Conservation (phyloP, 2,888 invertebrate species). For the Euproctis similis region DNA sequence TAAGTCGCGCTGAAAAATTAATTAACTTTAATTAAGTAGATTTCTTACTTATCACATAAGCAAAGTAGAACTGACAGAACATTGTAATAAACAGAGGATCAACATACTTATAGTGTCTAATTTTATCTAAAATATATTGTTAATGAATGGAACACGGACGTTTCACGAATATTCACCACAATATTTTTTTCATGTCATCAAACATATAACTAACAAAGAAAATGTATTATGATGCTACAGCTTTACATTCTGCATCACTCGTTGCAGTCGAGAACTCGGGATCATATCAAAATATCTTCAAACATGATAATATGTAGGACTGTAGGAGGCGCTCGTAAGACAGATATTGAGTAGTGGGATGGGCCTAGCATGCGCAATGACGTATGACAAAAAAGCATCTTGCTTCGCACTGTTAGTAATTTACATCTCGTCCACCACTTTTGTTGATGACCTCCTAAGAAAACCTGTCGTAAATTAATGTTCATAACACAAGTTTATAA, state of each 20-base stretch:
- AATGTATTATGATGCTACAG: no score
- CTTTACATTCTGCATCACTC: no score
- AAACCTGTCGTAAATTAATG: constrained; percentile 62
- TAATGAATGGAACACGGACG: no score
- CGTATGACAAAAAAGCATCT: constrained; percentile 44
- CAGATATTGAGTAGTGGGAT: constrained; percentile 76
- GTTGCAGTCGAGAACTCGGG: constrained; percentile 66
- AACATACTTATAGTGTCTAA: no score
- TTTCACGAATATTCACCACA: no score
- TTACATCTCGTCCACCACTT: constrained; percentile 49
- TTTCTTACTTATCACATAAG: no score
- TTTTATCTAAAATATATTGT: no score
- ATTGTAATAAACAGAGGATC: no score
- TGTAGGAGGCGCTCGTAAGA: constrained; percentile 71
- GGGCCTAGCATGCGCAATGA: constrained; percentile 74
- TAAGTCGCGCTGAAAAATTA: no score
- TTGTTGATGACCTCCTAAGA: constrained; percentile 57
- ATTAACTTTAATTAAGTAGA: no score
- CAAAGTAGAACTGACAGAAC: no score
- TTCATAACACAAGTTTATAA: constrained; percentile 72
- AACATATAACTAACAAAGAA: no score
- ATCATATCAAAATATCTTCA: constrained; percentile 57
- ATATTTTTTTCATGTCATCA: not conserved
- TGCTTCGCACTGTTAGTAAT: constrained; percentile 47
- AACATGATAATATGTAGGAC: constrained; percentile 73